Conservation (phyloP, 2,888 invertebrate genomes). For the Ptychoptera contaminata region DNA sequence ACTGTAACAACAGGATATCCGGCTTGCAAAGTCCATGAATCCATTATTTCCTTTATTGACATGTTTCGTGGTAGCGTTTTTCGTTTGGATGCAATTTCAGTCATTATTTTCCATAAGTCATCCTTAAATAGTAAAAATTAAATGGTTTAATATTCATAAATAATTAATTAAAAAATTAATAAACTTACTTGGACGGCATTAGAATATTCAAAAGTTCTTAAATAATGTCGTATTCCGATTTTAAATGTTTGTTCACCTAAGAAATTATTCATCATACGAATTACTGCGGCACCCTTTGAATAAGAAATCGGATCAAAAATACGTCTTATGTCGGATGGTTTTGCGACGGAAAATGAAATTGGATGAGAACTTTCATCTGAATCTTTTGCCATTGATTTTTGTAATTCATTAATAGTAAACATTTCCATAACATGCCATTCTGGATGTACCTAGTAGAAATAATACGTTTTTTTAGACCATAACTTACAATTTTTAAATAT, state of each 20-base stretch:
- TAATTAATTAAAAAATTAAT: conserved; percentile 12
- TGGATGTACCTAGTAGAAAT: conserved; percentile 34
- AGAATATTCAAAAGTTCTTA: conserved; percentile 35
- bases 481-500: no score
- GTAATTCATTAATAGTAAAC: conserved; percentile 37
- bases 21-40: conserved; percentile 48
- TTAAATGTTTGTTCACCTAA: conserved; percentile 45
- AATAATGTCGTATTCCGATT: conserved; percentile 34
- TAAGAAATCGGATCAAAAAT: conserved; percentile 61
- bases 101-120: conserved; percentile 51
- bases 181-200: conserved; percentile 39
- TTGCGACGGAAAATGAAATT: conserved; percentile 43
- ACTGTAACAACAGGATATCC: conserved; percentile 51
- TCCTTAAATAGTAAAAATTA: no score
- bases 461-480: no score
- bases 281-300: conserved; percentile 52
- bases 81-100: conserved; percentile 35
- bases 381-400: conserved; percentile 41
- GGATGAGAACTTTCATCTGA: conserved; percentile 45
- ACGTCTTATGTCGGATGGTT: conserved; percentile 44
- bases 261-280: conserved; percentile 56
- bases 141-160: background rate
- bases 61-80: conserved; percentile 27
- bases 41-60: conserved; percentile 44
- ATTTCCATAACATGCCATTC: conserved; percentile 41